Conservation (phyloP, 2,113 vertebrate genomes). For the Copsychus sechellarum region DNA sequence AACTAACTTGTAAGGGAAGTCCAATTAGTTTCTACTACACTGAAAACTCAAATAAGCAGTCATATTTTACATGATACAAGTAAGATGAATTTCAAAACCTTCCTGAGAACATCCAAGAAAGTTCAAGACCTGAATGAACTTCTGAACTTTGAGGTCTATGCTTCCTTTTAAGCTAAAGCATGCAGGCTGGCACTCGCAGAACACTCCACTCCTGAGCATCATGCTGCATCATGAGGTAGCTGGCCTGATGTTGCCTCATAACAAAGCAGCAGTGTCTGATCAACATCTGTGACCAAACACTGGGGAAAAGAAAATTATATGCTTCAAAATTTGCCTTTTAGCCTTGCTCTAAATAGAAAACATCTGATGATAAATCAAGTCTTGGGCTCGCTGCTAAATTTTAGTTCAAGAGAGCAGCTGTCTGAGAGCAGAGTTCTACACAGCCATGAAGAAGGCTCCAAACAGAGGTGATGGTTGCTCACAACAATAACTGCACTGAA, state of each 20-base stretch:
- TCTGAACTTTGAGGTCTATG: not conserved
- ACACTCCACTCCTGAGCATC: not conserved
- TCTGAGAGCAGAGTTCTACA: not conserved
- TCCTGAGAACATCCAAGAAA: not conserved
- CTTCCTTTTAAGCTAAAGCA: not conserved
- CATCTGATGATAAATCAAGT: conserved; percentile 28
- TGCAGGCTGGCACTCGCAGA: not conserved
- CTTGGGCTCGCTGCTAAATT: not conserved
- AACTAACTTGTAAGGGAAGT: not conserved
- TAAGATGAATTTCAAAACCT: not conserved
- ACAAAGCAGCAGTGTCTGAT: conserved; percentile 63
- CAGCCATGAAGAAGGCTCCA: not conserved
- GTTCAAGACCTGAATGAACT: not conserved
- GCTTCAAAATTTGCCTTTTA: conserved; percentile 41
- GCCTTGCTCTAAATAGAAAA: conserved; percentile 30
- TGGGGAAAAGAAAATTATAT: not conserved
- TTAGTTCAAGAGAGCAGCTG: conserved; percentile 12
- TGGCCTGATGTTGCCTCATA: not conserved
- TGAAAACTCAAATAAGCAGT: not conserved
- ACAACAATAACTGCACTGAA: accelerated
- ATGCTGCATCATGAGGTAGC: conserved; percentile 24
- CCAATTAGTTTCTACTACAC: not conserved
- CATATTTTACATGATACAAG: not conserved
- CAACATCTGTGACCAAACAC: conserved; percentile 26
- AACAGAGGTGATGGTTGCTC: not conserved